Conservation (phyloP, 2,797 vertebrate genomes). For the Pseudochromis fuscus region DNA sequence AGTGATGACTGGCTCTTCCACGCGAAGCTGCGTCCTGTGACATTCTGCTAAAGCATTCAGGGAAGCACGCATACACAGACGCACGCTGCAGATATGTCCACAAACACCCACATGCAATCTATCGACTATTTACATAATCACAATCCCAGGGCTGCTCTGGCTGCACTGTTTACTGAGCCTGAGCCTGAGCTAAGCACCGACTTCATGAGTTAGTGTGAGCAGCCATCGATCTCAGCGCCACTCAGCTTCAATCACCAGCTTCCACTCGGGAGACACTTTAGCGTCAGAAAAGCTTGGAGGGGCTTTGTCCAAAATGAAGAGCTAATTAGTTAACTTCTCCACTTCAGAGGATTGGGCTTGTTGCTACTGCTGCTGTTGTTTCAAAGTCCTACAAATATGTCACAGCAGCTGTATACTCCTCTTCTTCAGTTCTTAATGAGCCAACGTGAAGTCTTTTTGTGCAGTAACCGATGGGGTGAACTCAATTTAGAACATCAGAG, state of each 20-base stretch:
- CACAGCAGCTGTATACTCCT: slow-evolving; percentile 20
- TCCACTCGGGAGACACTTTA: slow-evolving; percentile 27
- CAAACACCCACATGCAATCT: slow-evolving; percentile 1
- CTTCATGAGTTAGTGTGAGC: slow-evolving; percentile 16
- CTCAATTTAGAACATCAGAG: slow-evolving; percentile 3
- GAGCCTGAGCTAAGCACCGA: background rate
- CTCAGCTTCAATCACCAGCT: slow-evolving; percentile 45
- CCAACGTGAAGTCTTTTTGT: background rate
- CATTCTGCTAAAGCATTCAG: slow-evolving; percentile 11
- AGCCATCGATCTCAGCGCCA: slow-evolving; percentile 35
- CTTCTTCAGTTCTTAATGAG: slow-evolving; percentile 35
- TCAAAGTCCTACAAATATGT: slow-evolving; percentile 24
- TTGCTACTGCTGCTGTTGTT: slow-evolving; percentile 24
- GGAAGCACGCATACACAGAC: background rate
- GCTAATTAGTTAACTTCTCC: slow-evolving; percentile 49
- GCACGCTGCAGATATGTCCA: background rate
- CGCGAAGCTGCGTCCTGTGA: background rate
- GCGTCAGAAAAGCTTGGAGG: slow-evolving; percentile 13
- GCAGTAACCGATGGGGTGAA: slow-evolving; percentile 1
- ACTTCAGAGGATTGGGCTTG: slow-evolving; percentile 19
- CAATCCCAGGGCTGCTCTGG: background rate
- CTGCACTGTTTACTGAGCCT: slow-evolving; percentile 9
- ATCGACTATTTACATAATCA: slow-evolving; percentile 25
- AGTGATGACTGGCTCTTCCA: slow-evolving; percentile 28
- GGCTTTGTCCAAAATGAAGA: slow-evolving; percentile 24